Evolutionary conservation across 2,797 vertebrate species (phyloP).

Genomic region (Heteromormyrus szaboi): DNA sequence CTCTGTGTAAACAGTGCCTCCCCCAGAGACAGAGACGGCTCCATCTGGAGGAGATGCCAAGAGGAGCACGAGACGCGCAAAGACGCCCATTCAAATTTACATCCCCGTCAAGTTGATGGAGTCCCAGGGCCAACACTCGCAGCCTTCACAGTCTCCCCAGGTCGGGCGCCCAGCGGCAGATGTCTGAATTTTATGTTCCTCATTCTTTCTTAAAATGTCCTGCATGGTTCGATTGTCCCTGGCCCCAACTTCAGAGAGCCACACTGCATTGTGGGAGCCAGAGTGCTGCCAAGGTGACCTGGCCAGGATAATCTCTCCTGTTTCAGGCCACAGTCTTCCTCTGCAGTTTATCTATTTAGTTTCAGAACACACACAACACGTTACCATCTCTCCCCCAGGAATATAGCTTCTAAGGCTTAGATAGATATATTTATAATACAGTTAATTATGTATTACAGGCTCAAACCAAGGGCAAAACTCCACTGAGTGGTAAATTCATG

Average conservation of each 20-base stretch:
- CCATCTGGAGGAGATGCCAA: background rate
- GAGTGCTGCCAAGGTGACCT: background rate
- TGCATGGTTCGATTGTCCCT: background rate
- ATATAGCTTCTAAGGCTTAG: background rate
- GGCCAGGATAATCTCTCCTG: background rate
- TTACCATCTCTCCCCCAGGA: background rate
- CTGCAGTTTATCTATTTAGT: background rate
- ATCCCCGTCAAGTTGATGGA: background rate
- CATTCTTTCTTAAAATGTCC: background rate
- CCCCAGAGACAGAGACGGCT: background rate
- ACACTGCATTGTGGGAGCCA: background rate
- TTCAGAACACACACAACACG: background rate
- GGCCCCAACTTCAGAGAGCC: background rate
- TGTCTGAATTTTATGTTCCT: slow-evolving; percentile 2
- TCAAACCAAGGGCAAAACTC: background rate
- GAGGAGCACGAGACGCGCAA: background rate
- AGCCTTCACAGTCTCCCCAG: background rate
- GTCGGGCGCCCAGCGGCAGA: background rate
- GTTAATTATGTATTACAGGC: background rate
- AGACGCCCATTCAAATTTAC: slow-evolving; percentile 13
- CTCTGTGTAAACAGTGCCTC: background rate
- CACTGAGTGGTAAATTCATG: background rate
- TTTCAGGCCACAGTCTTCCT: background rate
- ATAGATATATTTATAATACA: background rate
- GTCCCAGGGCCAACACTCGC: background rate